Base-by-base conservation (phyloP, 2,888 invertebrate species). In the Tachystola acroxantha region DNA sequence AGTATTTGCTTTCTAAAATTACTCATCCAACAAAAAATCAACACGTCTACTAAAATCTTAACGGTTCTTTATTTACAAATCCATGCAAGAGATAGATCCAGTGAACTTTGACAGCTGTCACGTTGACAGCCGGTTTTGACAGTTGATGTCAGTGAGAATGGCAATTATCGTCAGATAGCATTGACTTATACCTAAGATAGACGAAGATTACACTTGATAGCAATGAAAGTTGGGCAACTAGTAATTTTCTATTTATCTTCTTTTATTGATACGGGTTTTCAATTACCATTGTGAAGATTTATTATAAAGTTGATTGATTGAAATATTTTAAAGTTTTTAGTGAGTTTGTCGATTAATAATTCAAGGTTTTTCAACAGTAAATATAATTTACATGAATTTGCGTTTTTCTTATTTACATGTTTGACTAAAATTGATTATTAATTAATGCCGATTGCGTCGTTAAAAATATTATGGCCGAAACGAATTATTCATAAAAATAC, bases 31-130 rank as follows among this genome's bases (percentile, higher is more conserved):
- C 3, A n/a, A 9, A 24, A 9, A 24, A 7, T 9, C 3, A 9
- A 24, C 3, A n/a, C 16, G 39, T 26, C 28, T n/a, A 9, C 27
- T 29, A 27, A 35, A 35, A 32, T 28, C 10, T 10, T 39, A 31
- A 35, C 34, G 20, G 31, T 26, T 14, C 24, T 37, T 26, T 34
- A 25, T n/a, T n/a, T n/a, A n/a, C 20, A 20, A 2, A 24, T 24
- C 29, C 29, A 36, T 22, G 28, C 45, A 39, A 39, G 22, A 37
- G 44, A 52, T 55, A 53, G 37, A 46, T 47, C 47, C 33, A 34
- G 42, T 40, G 41, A 41, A 38, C 43, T 53, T 48, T 67, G 70
- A 69, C 72, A 71, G 62, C 66, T 73, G 78, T 75, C 77, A 76
- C 37, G 54, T 57, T 67, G 71, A 69, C 66, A 67, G 57, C 40